Base-by-base conservation (phyloP, 2,113 vertebrate genomes). In the Mystacornis crossleyi region DNA sequence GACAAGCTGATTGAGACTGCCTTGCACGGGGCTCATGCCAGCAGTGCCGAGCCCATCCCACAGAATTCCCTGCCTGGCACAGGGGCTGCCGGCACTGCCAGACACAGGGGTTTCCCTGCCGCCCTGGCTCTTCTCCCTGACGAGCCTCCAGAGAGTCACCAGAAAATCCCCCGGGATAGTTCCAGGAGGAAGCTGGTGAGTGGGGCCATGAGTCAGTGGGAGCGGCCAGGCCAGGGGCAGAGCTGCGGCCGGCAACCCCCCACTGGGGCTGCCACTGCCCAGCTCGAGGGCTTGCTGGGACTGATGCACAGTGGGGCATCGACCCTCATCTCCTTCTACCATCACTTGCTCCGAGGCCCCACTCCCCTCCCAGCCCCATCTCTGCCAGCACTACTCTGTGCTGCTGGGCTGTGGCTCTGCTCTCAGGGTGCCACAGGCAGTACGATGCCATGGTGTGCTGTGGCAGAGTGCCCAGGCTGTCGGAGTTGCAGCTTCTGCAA, bases 91-190 rank as follows among this genome's bases (percentile, higher is more conserved):
- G 0, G 67, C 18, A 3, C 53, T 72, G 50, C 69, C 83, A 92
- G 91, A 86, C 48, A 0, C 0, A 8, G 95, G 96, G 90, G 71
- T 81, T 96, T 94, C 92, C 94, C 88, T 92, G 29, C 12, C 51
- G 66, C 66, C 57, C 64, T 3, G 4, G 90, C 61, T 69, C 74
- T 86, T 64, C 81, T 95, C 93, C 85, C 71, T 55, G 43, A 5
- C 3, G 31, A 92, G 65, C 69, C 81, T 96, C 77, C 73, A 47
- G 73, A 96, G 88, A 97, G 92, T 97, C 96, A 97, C 88, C 92
- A 90, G 91, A 96, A 97, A 97, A 92, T 94, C 95, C 96, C 96
- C 96, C 36, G 0, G 12, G 62, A 70, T 6, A 17, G 40, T 82
- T 73, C 88, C 64, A 88, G 90, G 85, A 95, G 90, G 95, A 95